These are phyloP conservation scores for Cinclus cinclus DNA, from an alignment of 2,113 vertebrate genomes.

Conservation along the genomic window DNA sequence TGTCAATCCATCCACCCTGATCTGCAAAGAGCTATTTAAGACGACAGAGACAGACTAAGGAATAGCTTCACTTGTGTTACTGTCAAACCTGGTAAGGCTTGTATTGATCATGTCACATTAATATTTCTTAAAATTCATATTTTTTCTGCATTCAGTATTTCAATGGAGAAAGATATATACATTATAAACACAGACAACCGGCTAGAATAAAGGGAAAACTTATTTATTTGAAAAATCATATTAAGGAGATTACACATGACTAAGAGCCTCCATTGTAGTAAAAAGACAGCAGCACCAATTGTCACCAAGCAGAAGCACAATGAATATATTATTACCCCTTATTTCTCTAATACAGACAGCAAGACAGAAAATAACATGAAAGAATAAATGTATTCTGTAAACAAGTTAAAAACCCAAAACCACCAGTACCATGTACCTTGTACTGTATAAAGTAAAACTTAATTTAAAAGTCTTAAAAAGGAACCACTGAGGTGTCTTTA, in stretches of 20 bases:
- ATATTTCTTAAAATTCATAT: conserved; percentile 9
- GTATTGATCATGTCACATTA: neutral
- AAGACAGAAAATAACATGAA: neutral
- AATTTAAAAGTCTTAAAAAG: neutral
- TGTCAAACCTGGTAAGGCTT: conserved; percentile 6
- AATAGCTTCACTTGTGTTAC: neutral
- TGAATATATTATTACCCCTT: neutral
- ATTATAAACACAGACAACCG: conserved; percentile 24
- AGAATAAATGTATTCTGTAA: neutral
- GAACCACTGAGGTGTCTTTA: neutral
- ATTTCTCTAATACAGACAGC: neutral
- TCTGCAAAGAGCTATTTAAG: conserved; percentile 28
- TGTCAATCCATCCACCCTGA: conserved; percentile 37
- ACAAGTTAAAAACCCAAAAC: neutral
- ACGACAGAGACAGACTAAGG: conserved; percentile 1
- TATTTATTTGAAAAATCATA: conserved; percentile 16
- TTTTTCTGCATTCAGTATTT: neutral
- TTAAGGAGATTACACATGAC: neutral
- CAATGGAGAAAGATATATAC: conserved; percentile 14
- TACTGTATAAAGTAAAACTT: neutral
- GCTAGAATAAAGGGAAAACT: conserved; percentile 20
- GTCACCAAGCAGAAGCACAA: conserved; percentile 40
- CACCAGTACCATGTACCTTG: neutral
- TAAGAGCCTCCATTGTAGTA: neutral
- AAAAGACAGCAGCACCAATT: conserved; percentile 38